phyloP scores from a whole-genome alignment of 2,888 invertebrate genomes.

The Macaria liturata region DNA sequence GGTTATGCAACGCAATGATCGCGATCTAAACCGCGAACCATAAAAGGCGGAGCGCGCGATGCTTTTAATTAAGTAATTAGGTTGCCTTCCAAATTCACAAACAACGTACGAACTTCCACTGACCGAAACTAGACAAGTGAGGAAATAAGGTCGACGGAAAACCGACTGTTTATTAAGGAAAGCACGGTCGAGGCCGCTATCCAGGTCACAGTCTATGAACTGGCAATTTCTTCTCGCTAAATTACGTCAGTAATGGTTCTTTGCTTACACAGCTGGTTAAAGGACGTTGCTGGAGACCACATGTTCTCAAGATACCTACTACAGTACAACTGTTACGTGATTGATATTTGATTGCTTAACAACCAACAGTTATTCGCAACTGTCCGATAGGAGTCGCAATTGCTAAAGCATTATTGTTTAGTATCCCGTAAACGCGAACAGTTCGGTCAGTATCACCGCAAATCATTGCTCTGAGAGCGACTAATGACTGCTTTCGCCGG shows the following conservation, averaged over 20 bases:
- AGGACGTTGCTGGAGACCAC: not conserved
- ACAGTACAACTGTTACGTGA: no score
- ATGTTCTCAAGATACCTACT: no score
- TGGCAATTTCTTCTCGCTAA: slow-evolving; percentile 20
- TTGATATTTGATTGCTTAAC: no score
- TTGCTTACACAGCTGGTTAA: slow-evolving; percentile 9
- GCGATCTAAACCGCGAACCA: slow-evolving; percentile 48
- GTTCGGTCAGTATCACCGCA: slow-evolving; percentile 21
- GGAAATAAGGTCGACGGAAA: slow-evolving; percentile 42
- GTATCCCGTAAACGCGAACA: slow-evolving; percentile 14
- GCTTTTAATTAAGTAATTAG: slow-evolving; percentile 65
- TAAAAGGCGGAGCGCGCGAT: slow-evolving; percentile 32
- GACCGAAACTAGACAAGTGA: slow-evolving; percentile 40
- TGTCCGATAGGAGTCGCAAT: no score
- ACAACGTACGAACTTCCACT: slow-evolving; percentile 22
- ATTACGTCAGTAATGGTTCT: slow-evolving; percentile 5
- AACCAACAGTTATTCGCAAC: no score
- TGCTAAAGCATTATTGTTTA: slow-evolving; percentile 2
- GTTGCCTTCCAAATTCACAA: slow-evolving; percentile 47
- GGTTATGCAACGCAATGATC: slow-evolving; percentile 63
- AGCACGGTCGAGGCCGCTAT: slow-evolving; percentile 24
- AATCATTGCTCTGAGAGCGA: slow-evolving; percentile 20
- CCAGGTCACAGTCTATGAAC: slow-evolving; percentile 24
- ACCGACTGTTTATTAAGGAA: slow-evolving; percentile 31
- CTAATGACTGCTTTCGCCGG: slow-evolving; percentile 27